Conservation (phyloP, 2,888 invertebrate species). For the Ecliptopera silaceata region DNA sequence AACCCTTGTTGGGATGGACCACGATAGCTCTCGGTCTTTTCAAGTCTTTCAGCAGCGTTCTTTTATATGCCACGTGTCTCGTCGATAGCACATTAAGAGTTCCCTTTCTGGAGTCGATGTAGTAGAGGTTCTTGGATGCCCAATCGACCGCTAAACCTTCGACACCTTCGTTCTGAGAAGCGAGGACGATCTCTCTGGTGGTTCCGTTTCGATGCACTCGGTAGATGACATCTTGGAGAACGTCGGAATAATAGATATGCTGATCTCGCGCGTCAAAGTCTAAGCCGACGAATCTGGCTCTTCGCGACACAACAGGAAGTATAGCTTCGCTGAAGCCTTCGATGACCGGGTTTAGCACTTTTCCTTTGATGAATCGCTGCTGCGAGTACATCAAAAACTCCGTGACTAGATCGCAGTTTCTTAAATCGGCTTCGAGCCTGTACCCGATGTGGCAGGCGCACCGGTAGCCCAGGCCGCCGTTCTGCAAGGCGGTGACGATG, state of each 20-base stretch:
- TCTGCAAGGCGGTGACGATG: slow-evolving; percentile 91
- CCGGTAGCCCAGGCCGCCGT: slow-evolving; percentile 90
- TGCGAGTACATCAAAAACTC: slow-evolving; percentile 98
- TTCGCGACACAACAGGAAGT: slow-evolving; percentile 94
- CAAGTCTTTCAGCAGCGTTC: slow-evolving; percentile 92
- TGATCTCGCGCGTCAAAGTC: slow-evolving; percentile 96
- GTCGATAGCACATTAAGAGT: slow-evolving; percentile 96
- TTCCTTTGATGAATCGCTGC: slow-evolving; percentile 97
- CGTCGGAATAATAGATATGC: slow-evolving; percentile 98
- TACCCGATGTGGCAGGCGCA: slow-evolving; percentile 97
- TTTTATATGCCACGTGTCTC: slow-evolving; percentile 90
- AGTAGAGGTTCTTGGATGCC: slow-evolving; percentile 97
- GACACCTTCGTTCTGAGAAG: slow-evolving; percentile 98
- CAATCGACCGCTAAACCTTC: slow-evolving; percentile 98
- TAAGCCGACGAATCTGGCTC: slow-evolving; percentile 96
- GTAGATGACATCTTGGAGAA: slow-evolving; percentile 97
- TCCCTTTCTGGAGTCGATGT: slow-evolving; percentile 96
- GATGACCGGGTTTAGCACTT: slow-evolving; percentile 92
- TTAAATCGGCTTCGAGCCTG: slow-evolving; percentile 87
- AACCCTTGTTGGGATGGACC: slow-evolving; percentile 97
- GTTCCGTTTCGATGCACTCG: slow-evolving; percentile 90
- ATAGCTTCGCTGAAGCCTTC: slow-evolving; percentile 98
- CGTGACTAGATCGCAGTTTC: slow-evolving; percentile 90
- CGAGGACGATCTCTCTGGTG: slow-evolving; percentile 93
- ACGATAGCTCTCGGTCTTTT: slow-evolving; percentile 98